Base-by-base conservation (phyloP, 2,888 invertebrate species). In the Oxycera nigricornis region DNA sequence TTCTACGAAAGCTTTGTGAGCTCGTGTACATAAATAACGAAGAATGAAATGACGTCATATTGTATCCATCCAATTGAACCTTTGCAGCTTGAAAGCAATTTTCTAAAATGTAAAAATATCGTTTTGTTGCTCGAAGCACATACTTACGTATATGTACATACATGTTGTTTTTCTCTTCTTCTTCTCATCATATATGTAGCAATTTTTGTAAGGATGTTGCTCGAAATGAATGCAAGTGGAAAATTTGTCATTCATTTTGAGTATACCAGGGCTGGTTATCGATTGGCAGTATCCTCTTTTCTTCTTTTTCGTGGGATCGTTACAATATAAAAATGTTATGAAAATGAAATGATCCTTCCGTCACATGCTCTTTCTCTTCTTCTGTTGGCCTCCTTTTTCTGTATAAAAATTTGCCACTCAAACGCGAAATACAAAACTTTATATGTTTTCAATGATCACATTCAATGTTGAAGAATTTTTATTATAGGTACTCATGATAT, bases 381-480 rank as follows among this genome's bases (percentile, higher is more conserved):
- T n/a, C 17, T 68, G 7, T 41, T 67, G 6, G 6, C 46, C 14
- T 39, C 2, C 50, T 41, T 22, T 28, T 24, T 52, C 46, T 61
- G 26, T 26, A 39, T 30, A 39, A 28, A 28, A 61, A 35, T 20
- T 39, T 41, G 39, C 72, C 9, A 22, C 6, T n/a, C 39, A 35
- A 50, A 24, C 39, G 50, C 46, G 52, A 35, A 67, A 68, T 50
- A 30, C 26, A 20, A 26, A 72, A 30, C 70, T 74, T 76, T 76
- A 76, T 76, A 74, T 57, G 57, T 76, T 76, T 76, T 76, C 70
- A 74, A 76, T 76, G 41, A 76, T 75, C 73, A 67, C 57, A 50
- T 67, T 59, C 31, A 62, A 20, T 62, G 46, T 22, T 39, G 1
- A 39, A 24, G 24, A 31, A 41, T 26, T 74, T 35, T 68, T 74